Base-by-base conservation (phyloP, 2,888 invertebrate genomes). In the Mythimna pallens region DNA sequence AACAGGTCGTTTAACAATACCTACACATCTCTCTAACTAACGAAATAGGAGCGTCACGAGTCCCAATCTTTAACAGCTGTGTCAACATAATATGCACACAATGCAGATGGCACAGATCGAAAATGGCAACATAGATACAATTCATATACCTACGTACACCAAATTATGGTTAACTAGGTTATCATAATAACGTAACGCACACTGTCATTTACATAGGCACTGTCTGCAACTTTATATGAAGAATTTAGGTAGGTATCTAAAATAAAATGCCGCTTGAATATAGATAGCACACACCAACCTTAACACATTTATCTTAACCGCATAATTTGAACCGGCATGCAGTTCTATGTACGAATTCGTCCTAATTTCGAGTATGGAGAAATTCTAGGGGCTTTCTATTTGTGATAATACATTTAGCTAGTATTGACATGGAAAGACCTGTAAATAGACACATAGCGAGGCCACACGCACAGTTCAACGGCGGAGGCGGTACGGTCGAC, bases 401-500 rank as follows among this genome's bases (percentile, higher is more conserved):
- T 71, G 59, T 65, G 59, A 81, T 81, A 82, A 73, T 70, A 73
- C 65, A 67, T 78, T 67, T 70, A 72, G 68, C 62, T 62, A 74
- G 64, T 81, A 81, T 83, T 80, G 75, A 78, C 71, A 84, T 78
- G 79, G 83, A 84, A 84, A 86, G 70, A 70, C 87, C 89, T 87
- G 88, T 81, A 90, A 91, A 91, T 91, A 92, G 90, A 90, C 81
- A 73, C 76, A 82, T 74, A 70, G 82, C 93, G 94, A 94, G 95
- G 95, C 94, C 95, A 94, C 94, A 93, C 94, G 94, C 94, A 93
- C 90, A 90, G 92, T 90, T 91, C 90, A 88, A 86, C 79, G 83
- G 92, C 89, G 92, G 93, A 92, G 92, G 92, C 91, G 93, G 90
- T 86, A 89, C 95, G 95, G 95, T 95, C 96, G 95, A 91, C 94